Conservation (phyloP, 1,140 invertebrate genomes). For the Drosophila tani region DNA sequence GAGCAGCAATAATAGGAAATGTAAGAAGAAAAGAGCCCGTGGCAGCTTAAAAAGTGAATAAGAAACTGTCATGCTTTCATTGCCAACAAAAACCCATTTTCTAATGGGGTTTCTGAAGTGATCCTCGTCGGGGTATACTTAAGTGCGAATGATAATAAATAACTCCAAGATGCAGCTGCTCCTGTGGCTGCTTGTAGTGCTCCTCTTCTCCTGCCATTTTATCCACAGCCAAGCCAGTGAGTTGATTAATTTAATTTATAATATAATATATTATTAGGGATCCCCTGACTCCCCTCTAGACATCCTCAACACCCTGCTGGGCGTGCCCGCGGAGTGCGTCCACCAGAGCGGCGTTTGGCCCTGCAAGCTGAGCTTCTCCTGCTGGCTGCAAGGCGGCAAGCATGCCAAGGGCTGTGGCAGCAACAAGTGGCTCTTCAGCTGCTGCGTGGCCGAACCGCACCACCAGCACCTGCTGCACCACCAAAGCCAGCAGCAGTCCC, state of each 20-base stretch:
- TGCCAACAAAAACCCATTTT: constrained; percentile 53
- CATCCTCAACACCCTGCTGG: constrained; percentile 86
- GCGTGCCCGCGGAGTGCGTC: constrained; percentile 87
- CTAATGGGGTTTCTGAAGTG: constrained; percentile 44
- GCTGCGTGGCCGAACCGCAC: constrained; percentile 86
- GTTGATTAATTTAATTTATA: constrained; percentile 1
- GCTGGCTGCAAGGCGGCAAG: constrained; percentile 89
- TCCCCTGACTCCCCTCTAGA: constrained; percentile 34
- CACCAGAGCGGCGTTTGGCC: constrained; percentile 86
- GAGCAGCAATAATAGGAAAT: constrained; percentile 73
- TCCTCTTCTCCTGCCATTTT: constrained; percentile 43
- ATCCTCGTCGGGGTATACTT: constrained; percentile 25
- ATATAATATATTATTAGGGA: too few relatives aligned
- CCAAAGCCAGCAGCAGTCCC: constrained; percentile 61
- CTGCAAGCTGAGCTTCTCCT: constrained; percentile 89
- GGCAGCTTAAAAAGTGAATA: constrained; percentile 72
- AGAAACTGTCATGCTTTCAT: constrained; percentile 79
- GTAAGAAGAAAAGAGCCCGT: constrained; percentile 66
- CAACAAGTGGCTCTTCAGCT: constrained; percentile 89
- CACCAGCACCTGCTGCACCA: constrained; percentile 87
- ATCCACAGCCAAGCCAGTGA: constrained; percentile 61
- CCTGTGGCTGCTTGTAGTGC: constrained; percentile 37
- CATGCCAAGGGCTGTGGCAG: constrained; percentile 88
- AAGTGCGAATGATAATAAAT: constrained; percentile 17
- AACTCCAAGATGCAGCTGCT: constrained; percentile 41